Evolutionary conservation across 2,888 invertebrate genomes (phyloP).

Genomic region (Pollenia amentaria): DNA sequence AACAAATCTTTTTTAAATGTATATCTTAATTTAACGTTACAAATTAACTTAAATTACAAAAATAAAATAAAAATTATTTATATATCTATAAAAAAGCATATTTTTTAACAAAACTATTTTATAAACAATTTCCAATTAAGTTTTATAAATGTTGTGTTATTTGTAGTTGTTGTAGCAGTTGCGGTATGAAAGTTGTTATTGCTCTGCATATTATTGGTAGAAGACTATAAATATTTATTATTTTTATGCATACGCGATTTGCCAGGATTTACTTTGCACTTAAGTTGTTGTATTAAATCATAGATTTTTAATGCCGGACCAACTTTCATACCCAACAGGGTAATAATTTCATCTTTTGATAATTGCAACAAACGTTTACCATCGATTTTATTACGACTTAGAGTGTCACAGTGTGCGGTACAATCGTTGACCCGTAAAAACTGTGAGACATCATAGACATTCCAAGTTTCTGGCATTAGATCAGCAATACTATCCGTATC

Average conservation of each 20-base stretch:
- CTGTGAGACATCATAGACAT: constrained; percentile 93
- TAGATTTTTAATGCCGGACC: constrained; percentile 97
- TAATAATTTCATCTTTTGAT: constrained; percentile 95
- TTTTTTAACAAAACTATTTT: constrained; percentile 65
- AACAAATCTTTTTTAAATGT: constrained; percentile 24
- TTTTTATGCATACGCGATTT: constrained; percentile 85
- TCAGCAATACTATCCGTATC: constrained; percentile 77
- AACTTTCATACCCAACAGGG: constrained; percentile 95
- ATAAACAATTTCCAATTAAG: constrained; percentile 74
- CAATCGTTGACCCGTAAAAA: constrained; percentile 96
- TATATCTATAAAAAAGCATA: constrained; percentile 15
- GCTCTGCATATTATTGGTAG: constrained; percentile 54
- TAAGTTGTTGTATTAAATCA: constrained; percentile 95
- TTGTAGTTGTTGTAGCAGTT: constrained; percentile 46
- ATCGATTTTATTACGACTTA: constrained; percentile 90
- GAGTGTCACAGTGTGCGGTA: constrained; percentile 89
- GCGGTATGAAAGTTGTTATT: constrained; percentile 44
- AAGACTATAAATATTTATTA: constrained; percentile 88
- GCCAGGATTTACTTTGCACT: constrained; percentile 87
- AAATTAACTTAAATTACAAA: constrained; percentile 59
- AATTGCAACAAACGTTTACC: constrained; percentile 92
- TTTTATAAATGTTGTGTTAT: constrained; percentile 64
- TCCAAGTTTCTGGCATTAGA: constrained; percentile 90
- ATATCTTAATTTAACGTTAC: constrained; percentile 60
- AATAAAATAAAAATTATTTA: constrained; percentile 30